Evolutionary conservation across 2,797 vertebrate genomes (phyloP).

Genomic region (Lagodon rhomboides): DNA sequence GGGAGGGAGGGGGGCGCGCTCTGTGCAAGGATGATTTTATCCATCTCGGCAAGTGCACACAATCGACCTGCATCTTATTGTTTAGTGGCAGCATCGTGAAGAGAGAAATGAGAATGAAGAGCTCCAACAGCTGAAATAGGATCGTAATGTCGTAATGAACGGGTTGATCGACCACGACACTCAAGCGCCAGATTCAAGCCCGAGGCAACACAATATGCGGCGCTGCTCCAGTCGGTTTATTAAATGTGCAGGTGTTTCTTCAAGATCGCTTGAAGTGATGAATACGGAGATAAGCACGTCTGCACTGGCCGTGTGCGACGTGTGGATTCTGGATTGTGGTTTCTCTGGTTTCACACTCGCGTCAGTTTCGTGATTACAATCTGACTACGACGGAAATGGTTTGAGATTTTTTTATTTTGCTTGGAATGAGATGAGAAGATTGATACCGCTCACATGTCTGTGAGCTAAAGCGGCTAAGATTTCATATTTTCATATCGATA

Average conservation of each 20-base stretch:
- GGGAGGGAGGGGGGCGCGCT: not conserved
- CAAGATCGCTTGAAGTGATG: not conserved
- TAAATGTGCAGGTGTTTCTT: slow-evolving; percentile 15
- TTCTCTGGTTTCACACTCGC: no score
- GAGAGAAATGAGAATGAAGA: not conserved
- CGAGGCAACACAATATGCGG: not conserved
- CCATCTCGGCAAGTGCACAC: slow-evolving; percentile 3
- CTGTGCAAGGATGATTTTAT: not conserved
- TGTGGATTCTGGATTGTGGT: not conserved
- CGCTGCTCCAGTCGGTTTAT: not conserved
- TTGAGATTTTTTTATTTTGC: not conserved
- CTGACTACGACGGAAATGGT: no score
- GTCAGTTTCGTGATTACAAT: not conserved
- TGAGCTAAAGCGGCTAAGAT: not conserved
- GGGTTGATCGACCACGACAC: not conserved
- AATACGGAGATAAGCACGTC: not conserved
- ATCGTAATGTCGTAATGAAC: not conserved
- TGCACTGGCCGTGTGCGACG: not conserved
- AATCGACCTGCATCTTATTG: not conserved
- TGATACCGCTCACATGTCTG: not conserved
- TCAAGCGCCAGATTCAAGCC: not conserved
- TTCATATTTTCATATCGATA: not conserved
- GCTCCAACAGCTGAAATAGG: not conserved
- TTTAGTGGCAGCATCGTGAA: not conserved
- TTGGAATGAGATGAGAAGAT: not conserved